Percentiles rank a stretch among this genome's conserved stretches.
These are phyloP conservation scores for Ectropis crepuscularia DNA, from an alignment of 2,888 invertebrate species.

Conservation along the genomic window DNA sequence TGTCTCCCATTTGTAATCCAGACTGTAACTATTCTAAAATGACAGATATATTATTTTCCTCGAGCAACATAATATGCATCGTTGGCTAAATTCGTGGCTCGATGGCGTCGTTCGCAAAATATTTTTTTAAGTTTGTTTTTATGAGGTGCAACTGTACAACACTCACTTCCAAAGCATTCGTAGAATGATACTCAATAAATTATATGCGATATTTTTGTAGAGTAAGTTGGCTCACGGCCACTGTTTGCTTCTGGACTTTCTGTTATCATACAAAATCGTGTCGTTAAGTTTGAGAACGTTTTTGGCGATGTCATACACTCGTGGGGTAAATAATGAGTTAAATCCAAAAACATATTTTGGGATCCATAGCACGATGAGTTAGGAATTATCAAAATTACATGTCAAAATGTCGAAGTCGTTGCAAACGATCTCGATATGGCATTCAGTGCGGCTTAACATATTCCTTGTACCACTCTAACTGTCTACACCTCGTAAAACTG, in stretches of 20 bases:
- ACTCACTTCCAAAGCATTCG: constrained; percentile 71
- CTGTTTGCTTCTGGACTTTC: constrained; percentile 65
- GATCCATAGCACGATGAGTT: too few relatives aligned
- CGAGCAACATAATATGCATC: constrained; percentile 63
- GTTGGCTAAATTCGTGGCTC: constrained; percentile 57
- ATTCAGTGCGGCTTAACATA: constrained; percentile 51
- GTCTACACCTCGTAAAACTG: constrained; percentile 76
- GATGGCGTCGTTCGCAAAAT: constrained; percentile 62
- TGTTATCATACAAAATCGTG: constrained; percentile 64
- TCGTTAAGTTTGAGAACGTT: constrained; percentile 54
- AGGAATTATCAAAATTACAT: too few relatives aligned
- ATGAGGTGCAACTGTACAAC: constrained; percentile 78
- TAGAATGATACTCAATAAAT: constrained; percentile 80
- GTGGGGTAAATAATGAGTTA: too few relatives aligned
- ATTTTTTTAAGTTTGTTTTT: constrained; percentile 77
- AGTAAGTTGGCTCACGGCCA: constrained; percentile 77
- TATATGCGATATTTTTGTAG: constrained; percentile 80
- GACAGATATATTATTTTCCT: constrained; percentile 64
- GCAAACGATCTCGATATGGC: constrained; percentile 56
- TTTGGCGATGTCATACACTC: constrained; percentile 32
- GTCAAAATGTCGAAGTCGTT: constrained; percentile 25
- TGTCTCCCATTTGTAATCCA: constrained; percentile 57
- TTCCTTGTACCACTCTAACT: constrained; percentile 63
- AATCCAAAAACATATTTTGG: too few relatives aligned
- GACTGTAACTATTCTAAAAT: constrained; percentile 61